Percentiles rank a stretch among this genome's conserved stretches.
Conservation (phyloP, 2,113 vertebrate genomes). For the Hemicordylus capensis region DNA sequence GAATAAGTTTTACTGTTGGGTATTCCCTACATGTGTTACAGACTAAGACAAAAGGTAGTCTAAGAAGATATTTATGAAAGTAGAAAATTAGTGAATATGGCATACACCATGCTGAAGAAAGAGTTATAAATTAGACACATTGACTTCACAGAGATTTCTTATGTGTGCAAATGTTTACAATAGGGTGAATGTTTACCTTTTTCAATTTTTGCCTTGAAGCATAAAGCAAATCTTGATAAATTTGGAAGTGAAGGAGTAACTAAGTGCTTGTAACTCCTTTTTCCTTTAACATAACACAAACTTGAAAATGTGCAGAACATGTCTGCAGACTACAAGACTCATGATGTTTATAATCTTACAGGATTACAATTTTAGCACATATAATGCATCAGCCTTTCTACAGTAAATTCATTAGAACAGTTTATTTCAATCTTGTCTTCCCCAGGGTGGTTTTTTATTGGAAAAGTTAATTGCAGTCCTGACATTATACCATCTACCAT, state of each 20-base stretch:
- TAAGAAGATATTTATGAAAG: background rate
- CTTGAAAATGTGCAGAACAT: background rate
- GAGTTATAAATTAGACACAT: background rate
- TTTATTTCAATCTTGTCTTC: background rate
- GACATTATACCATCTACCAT: background rate
- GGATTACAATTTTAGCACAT: background rate
- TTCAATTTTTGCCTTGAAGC: background rate
- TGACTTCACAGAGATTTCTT: background rate
- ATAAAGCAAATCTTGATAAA: background rate
- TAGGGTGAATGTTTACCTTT: background rate
- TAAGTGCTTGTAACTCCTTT: background rate
- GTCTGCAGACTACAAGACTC: background rate
- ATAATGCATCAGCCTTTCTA: background rate
- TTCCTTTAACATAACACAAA: background rate
- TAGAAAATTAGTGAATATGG: background rate
- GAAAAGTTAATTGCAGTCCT: background rate
- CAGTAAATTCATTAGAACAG: background rate
- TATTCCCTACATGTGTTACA: background rate
- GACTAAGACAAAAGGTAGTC: background rate
- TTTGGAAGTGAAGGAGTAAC: background rate
- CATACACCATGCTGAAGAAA: background rate
- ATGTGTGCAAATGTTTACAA: background rate
- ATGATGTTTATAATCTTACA: background rate
- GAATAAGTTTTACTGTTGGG: background rate
- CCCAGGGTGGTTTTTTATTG: background rate